A percentile compares a stretch with the other conserved stretches of the same genome.
Evolutionary conservation across 2,888 invertebrate genomes (phyloP).

Genomic region (Euclidia mi): DNA sequence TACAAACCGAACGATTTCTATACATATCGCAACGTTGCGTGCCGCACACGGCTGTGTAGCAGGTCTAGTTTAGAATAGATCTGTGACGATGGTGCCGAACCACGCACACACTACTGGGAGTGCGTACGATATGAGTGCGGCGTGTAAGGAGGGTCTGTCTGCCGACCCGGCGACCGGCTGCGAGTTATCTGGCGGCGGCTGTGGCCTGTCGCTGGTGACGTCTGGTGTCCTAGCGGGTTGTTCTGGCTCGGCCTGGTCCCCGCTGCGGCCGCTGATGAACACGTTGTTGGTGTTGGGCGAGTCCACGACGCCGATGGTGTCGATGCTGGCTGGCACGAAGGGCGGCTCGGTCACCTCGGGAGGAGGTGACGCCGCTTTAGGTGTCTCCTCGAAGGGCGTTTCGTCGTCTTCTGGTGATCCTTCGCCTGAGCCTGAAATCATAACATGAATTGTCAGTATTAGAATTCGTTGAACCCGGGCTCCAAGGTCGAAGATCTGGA

Average conservation of each 20-base stretch:
- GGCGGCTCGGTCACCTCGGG: conserved; percentile 63
- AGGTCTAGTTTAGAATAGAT: conserved; percentile 92
- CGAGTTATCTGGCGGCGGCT: conserved; percentile 48
- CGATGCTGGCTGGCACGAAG: conserved; percentile 69
- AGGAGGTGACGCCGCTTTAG: conserved; percentile 41
- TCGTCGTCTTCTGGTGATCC: conserved; percentile 63
- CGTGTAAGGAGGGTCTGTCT: conserved; percentile 87
- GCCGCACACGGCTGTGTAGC: conserved; percentile 9
- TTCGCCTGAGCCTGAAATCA: conserved; percentile 74
- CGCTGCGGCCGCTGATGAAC: conserved; percentile 53
- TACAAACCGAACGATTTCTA: conserved; percentile 54
- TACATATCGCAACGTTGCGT: conserved; percentile 39
- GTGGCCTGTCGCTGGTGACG: conserved; percentile 21
- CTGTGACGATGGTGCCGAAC: conserved; percentile 95
- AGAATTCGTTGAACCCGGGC: too few relatives aligned
- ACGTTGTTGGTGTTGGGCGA: conserved; percentile 71
- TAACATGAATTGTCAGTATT: not conserved
- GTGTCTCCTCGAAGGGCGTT: conserved; percentile 55
- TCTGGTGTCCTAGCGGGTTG: not conserved
- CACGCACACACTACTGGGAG: conserved; percentile 95
- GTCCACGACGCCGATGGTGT: conserved; percentile 67
- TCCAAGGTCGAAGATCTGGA: too few relatives aligned
- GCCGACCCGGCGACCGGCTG: conserved; percentile 76
- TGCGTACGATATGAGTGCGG: conserved; percentile 93
- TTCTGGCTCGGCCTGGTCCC: not conserved